phyloP scores from a whole-genome alignment of 1,140 invertebrate genomes.

The Heliconius melpomene region DNA sequence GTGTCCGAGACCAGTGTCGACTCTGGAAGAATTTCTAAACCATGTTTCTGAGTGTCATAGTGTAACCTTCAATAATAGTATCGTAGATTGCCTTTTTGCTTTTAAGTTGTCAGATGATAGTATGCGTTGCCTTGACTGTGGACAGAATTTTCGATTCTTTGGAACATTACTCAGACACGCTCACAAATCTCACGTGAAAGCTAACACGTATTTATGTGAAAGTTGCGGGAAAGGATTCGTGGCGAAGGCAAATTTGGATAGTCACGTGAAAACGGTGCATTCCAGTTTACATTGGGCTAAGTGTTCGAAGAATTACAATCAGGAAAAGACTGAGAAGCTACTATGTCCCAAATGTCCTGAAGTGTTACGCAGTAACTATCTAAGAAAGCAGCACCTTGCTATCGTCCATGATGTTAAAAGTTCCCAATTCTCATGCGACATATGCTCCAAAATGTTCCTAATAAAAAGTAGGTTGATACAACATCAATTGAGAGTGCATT shows the following conservation, averaged over 20 bases:
- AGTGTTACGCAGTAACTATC: slow-evolving; percentile 50
- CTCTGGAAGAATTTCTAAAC: slow-evolving; percentile 45
- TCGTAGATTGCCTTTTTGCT: slow-evolving; percentile 35
- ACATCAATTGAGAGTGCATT: slow-evolving; percentile 58
- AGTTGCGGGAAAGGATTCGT: slow-evolving; percentile 49
- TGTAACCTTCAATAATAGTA: slow-evolving; percentile 36
- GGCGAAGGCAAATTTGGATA: slow-evolving; percentile 34
- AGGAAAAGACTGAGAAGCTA: slow-evolving; percentile 19
- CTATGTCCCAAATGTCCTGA: slow-evolving; percentile 50
- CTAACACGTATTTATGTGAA: slow-evolving; percentile 52
- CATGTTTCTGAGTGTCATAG: slow-evolving; percentile 42
- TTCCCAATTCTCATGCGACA: slow-evolving; percentile 50
- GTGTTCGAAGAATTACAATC: slow-evolving; percentile 1
- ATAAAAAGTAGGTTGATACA: slow-evolving; percentile 41
- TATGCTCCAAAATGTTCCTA: slow-evolving; percentile 47
- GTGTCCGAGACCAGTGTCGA: slow-evolving; percentile 40
- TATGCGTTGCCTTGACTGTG: slow-evolving; percentile 51
- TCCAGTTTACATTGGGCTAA: slow-evolving; percentile 18
- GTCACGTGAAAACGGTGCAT: slow-evolving; percentile 35
- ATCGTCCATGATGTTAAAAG: slow-evolving; percentile 57
- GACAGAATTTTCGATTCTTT: slow-evolving; percentile 50
- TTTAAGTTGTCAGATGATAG: slow-evolving; percentile 50
- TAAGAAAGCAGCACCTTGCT: slow-evolving; percentile 55
- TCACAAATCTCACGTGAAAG: slow-evolving; percentile 47
- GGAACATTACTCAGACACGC: slow-evolving; percentile 49